These are phyloP conservation scores for Watsonalla cultraria DNA, from an alignment of 2,888 invertebrate species.

Conservation along the genomic window DNA sequence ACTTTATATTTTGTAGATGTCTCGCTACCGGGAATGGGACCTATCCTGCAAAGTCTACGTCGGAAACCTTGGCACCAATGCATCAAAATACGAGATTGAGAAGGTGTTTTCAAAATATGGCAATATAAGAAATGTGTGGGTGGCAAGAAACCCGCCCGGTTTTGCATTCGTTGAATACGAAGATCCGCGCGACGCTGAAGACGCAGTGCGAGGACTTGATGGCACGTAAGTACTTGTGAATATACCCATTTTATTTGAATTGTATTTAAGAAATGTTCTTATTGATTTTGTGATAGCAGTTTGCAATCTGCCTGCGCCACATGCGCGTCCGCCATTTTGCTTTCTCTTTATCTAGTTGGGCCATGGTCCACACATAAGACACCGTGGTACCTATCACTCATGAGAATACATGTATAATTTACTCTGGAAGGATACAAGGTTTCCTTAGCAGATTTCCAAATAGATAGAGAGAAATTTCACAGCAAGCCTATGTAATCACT, in stretches of 20 bases:
- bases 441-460: no score
- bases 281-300: conserved; percentile 1
- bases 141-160: conserved; percentile 94
- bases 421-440: no score
- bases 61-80: conserved; percentile 93
- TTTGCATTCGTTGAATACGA: conserved; percentile 95
- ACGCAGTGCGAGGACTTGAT: conserved; percentile 89
- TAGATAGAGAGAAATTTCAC: no score
- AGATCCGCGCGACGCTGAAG: conserved; percentile 92
- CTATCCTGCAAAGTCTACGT: conserved; percentile 95
- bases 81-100: conserved; percentile 93
- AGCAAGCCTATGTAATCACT: no score
- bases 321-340: conserved; percentile 17
- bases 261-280: conserved; percentile 6
- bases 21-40: conserved; percentile 88
- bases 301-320: conserved; percentile 12
- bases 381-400: background rate
- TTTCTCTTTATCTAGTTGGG: conserved; percentile 10
- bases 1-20: conserved; percentile 73
- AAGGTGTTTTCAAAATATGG: conserved; percentile 93
- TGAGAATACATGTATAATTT: no score
- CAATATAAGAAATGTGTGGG: conserved; percentile 94
- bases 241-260: conserved; percentile 19
- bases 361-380: background rate
- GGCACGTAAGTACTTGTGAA: conserved; percentile 74